Conservation (phyloP, 2,113 vertebrate species). For the Melanotaenia duboulayi region DNA sequence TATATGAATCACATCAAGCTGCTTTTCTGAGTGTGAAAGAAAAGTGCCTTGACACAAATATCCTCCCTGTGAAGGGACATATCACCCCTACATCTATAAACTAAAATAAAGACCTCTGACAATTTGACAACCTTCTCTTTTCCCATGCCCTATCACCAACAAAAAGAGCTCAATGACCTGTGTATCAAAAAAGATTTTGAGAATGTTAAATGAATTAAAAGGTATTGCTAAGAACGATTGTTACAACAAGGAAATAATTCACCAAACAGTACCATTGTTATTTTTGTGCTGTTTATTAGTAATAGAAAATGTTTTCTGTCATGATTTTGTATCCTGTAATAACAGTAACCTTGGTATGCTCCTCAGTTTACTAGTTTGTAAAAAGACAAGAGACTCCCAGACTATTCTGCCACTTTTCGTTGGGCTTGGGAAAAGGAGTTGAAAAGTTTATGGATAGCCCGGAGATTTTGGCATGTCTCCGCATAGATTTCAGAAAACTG, state of each 20-base stretch:
- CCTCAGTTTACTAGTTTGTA: slow-evolving; percentile 11
- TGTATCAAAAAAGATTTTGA: too few relatives aligned
- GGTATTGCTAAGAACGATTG: too few relatives aligned
- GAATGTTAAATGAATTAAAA: too few relatives aligned
- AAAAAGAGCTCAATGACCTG: too few relatives aligned
- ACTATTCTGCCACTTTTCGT: slow-evolving; percentile 2
- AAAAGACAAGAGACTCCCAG: slow-evolving; percentile 4
- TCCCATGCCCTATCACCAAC: too few relatives aligned
- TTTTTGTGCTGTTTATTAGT: not conserved
- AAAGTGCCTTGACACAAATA: slow-evolving; percentile 2
- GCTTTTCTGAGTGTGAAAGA: not conserved
- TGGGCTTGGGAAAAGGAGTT: slow-evolving; percentile 20
- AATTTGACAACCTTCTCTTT: too few relatives aligned
- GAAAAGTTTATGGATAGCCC: slow-evolving; percentile 58
- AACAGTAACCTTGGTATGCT: not conserved
- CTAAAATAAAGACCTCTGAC: too few relatives aligned
- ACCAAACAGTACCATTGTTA: too few relatives aligned
- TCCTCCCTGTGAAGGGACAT: not conserved
- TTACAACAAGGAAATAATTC: too few relatives aligned
- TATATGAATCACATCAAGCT: slow-evolving; percentile 6
- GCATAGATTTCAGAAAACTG: slow-evolving; percentile 60
- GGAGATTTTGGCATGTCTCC: slow-evolving; percentile 41
- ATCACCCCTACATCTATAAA: too few relatives aligned
- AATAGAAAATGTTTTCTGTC: not conserved
- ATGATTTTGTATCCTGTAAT: not conserved